Evolutionary conservation across 2,113 vertebrate species (phyloP), one percentile per base, ranked within the genome.

Genomic region (Lonchura striata): DNA sequence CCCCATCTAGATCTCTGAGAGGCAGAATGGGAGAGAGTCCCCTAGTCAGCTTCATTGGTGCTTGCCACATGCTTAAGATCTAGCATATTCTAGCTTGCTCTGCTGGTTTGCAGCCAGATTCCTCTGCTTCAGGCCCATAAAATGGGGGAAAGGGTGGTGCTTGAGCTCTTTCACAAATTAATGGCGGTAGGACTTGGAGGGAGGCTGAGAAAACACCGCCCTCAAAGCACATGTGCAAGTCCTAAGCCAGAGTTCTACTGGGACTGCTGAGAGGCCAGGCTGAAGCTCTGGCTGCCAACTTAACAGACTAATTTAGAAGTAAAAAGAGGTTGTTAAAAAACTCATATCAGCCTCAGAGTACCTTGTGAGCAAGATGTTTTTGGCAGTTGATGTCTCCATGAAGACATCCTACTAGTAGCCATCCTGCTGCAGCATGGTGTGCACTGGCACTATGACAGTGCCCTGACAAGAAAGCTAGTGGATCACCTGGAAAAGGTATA

Each of bases 291-390:
- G n/a, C 41, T 10, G 3, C 37, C 28, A 90, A 27, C 5, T 71
- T 79, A 71, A 27, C 33, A 39, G 10, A 15, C 30, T 25, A 86
- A 81, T 63, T 81, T 68, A 68, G 23, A 70, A 44, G 22, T 25
- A 52, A 78, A 44, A 83, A 68, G 21, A 69, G 18, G 3, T 46
- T 70, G 27, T 52, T 44, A 35, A 33, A 86, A 80, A 83, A 56
- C 11, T 35, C 6, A 3, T 7, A 66, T 79, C 76, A 15, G 23
- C 35, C 83, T 78, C 19, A 41, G 83, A 63, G 27, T 7, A 86
- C 8, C 17, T 31, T 52, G 21, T 52, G 22, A 76, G 27, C 44
- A 88, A 50, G 41, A 18, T 46, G 18, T 14, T 0, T 0, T 65
- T 37, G 27, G 28, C 21, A 46, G 8, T 2, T 59, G 54, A 20